A percentile compares a stretch with the other conserved stretches of the same genome.
Conservation (phyloP, 2,797 vertebrate genomes). For the Anolis apletophallus region DNA sequence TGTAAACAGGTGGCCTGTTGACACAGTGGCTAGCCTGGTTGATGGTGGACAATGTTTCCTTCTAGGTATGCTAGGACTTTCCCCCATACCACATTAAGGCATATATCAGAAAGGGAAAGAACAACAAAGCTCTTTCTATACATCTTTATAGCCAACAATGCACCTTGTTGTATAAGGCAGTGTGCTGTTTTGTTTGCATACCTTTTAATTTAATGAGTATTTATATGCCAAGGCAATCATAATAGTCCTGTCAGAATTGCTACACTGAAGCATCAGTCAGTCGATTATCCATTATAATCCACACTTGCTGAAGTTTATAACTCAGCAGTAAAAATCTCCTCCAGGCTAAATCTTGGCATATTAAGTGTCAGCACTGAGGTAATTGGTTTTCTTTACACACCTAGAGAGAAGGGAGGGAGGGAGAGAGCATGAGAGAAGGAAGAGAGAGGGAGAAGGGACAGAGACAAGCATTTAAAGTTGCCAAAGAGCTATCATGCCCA, state of each 20-base stretch:
- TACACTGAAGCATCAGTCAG: constrained; percentile 62
- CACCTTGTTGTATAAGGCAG: constrained; percentile 51
- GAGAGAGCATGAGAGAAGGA: neutral
- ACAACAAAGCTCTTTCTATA: constrained; percentile 52
- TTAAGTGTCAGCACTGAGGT: constrained; percentile 78
- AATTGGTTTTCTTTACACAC: constrained; percentile 79
- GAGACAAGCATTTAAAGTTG: constrained; percentile 63
- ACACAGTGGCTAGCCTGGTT: neutral
- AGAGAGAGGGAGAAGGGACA: constrained; percentile 7
- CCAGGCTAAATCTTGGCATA: constrained; percentile 75
- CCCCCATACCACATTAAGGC: constrained; percentile 33
- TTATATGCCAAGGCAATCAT: constrained; percentile 50
- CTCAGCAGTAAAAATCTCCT: constrained; percentile 78
- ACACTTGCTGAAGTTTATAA: constrained; percentile 73
- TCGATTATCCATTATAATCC: constrained; percentile 59
- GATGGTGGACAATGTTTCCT: neutral
- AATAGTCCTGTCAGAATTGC: constrained; percentile 65
- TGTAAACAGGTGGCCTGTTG: neutral
- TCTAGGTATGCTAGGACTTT: neutral
- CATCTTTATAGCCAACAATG: constrained; percentile 28
- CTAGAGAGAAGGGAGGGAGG: constrained; percentile 29
- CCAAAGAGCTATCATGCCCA: constrained; percentile 71
- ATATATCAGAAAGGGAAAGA: constrained; percentile 58
- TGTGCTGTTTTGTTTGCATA: constrained; percentile 24
- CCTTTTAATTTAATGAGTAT: constrained; percentile 60